Percentiles rank a stretch among this genome's conserved stretches.
Evolutionary conservation across 2,797 vertebrate species (phyloP).

Genomic region (Uromys caudimaculatus): DNA sequence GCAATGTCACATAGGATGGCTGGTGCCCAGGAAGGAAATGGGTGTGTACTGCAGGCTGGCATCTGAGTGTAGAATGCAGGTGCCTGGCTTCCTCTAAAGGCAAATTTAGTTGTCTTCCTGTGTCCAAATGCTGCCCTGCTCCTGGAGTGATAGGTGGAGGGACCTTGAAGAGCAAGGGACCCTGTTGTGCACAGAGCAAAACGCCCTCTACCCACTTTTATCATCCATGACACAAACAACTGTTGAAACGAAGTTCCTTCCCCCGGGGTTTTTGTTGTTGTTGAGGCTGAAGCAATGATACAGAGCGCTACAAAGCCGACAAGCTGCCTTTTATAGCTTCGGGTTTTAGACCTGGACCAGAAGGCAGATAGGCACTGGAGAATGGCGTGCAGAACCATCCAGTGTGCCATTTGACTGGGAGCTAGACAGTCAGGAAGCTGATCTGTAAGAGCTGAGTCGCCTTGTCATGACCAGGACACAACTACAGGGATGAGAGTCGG

Average conservation of each 20-base stretch:
- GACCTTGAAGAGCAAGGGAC: not conserved
- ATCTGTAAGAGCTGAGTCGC: not conserved
- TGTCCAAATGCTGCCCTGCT: constrained; percentile 34
- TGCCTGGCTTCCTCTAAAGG: not conserved
- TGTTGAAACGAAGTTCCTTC: constrained; percentile 30
- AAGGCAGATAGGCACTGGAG: not conserved
- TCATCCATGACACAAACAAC: constrained; percentile 49
- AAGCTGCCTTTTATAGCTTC: constrained; percentile 14
- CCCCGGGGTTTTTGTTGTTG: not conserved
- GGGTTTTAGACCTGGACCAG: not conserved
- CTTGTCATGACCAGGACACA: not conserved
- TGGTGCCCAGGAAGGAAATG: not conserved
- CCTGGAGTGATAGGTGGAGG: constrained; percentile 31
- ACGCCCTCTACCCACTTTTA: constrained; percentile 40
- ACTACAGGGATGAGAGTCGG: not conserved
- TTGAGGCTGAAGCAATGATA: constrained; percentile 33
- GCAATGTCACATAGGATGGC: not conserved
- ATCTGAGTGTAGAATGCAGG: not conserved
- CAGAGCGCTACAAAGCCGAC: not conserved
- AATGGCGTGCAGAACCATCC: fast-evolving
- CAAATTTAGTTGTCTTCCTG: not conserved
- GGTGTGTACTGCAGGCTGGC: not conserved
- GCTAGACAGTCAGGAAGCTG: not conserved
- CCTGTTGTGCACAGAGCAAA: constrained; percentile 16
- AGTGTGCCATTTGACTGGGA: not conserved